A percentile compares a stretch with the other conserved stretches of the same genome.
Evolutionary conservation across 2,113 vertebrate species (phyloP).

Genomic region (Carassius carassius): DNA sequence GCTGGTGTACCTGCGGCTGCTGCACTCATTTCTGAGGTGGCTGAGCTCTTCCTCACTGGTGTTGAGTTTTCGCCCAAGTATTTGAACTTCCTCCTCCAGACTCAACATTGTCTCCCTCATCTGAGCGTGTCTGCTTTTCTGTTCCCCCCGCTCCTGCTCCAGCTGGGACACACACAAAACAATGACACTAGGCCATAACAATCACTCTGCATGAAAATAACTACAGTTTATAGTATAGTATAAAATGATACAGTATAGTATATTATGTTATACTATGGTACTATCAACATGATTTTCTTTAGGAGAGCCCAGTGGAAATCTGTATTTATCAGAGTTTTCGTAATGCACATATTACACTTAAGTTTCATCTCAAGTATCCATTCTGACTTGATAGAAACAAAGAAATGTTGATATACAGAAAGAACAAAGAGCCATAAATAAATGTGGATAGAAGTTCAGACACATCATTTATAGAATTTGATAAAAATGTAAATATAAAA

Average conservation of each 20-base stretch:
- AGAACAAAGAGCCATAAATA: neutral
- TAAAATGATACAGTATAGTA: neutral
- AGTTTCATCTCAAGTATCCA: neutral
- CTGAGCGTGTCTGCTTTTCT: conserved; percentile 71
- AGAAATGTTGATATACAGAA: neutral
- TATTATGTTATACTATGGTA: too few relatives aligned
- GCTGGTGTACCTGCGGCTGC: conserved; percentile 71
- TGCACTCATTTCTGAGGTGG: conserved; percentile 73
- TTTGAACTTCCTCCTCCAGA: conserved; percentile 79
- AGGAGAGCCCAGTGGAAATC: too few relatives aligned
- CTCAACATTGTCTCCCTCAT: conserved; percentile 75
- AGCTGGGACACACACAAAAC: conserved; percentile 65
- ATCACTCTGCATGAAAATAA: neutral
- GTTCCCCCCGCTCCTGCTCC: conserved; percentile 77
- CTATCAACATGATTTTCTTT: too few relatives aligned
- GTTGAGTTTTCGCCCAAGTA: conserved; percentile 70
- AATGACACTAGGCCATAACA: neutral
- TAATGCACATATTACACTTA: neutral
- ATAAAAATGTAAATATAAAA: neutral
- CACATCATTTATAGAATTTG: neutral
- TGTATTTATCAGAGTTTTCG: too few relatives aligned
- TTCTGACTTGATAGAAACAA: neutral
- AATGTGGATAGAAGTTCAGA: neutral
- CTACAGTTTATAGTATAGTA: neutral
- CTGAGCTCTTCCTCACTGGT: conserved; percentile 74